phyloP scores from a whole-genome alignment of 1,140 invertebrate species.

The Cydia strobilella region DNA sequence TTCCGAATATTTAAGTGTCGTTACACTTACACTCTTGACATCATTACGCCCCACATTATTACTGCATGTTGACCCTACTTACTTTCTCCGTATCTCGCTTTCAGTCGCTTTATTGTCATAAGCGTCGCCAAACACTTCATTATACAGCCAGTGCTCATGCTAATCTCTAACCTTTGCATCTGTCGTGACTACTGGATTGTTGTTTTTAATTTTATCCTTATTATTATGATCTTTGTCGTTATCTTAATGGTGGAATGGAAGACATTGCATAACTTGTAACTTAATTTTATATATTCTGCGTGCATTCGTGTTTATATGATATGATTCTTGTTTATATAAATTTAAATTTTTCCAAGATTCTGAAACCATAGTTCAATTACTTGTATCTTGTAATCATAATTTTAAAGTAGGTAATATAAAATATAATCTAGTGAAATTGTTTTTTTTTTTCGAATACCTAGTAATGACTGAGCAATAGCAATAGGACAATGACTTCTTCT shows the following conservation, averaged over 20 bases:
- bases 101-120: constrained; percentile 42
- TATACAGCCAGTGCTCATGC: constrained; percentile 40
- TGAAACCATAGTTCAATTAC: no score
- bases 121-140: constrained; percentile 40
- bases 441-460: no score
- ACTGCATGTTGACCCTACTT: constrained; percentile 48
- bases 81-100: constrained; percentile 55
- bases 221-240: constrained; percentile 38
- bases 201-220: constrained; percentile 47
- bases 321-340: no score
- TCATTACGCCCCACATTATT: constrained; percentile 41
- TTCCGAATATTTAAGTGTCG: no score
- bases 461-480: no score
- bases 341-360: no score
- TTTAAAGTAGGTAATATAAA: no score
- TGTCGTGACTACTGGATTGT: constrained; percentile 43
- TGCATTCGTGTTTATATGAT: no score
- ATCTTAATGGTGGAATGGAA: constrained; percentile 40
- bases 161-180: constrained; percentile 41
- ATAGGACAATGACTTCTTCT: constrained; percentile 1
- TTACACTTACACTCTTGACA: no score
- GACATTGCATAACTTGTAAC: constrained; percentile 21
- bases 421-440: no score
- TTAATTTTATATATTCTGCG: not conserved
- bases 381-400: no score